Conservation (phyloP, 2,113 vertebrate species). For the Ciconia maguari region DNA sequence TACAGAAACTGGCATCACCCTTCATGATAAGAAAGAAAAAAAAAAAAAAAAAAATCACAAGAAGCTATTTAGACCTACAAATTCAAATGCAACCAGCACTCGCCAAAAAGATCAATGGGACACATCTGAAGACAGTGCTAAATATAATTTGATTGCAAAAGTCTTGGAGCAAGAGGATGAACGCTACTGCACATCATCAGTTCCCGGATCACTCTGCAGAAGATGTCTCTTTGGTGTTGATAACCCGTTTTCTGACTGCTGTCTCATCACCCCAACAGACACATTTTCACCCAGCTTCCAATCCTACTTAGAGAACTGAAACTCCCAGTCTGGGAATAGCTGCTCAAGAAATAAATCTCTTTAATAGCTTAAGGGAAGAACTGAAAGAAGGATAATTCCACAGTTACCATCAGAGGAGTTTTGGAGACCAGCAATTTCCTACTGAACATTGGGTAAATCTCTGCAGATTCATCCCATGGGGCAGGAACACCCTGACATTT, state of each 20-base stretch:
- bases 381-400: background rate
- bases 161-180: background rate
- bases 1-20: background rate
- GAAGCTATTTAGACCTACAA: background rate
- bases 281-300: background rate
- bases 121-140: background rate
- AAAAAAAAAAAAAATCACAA: fast-evolving
- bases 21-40: background rate
- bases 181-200: background rate
- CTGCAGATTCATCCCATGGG: background rate
- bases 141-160: background rate
- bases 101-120: background rate
- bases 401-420: background rate
- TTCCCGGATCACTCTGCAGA: background rate
- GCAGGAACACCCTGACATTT: background rate
- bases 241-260: background rate
- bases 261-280: background rate
- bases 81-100: background rate
- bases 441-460: background rate
- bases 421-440: background rate
- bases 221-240: background rate
- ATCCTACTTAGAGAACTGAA: background rate
- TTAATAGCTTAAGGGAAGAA: background rate
- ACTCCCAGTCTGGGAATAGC: background rate
- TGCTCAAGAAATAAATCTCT: background rate